A percentile compares a stretch with the other conserved stretches of the same genome.
Evolutionary conservation across 2,113 vertebrate genomes (phyloP).

Genomic region (Anhinga rufa): DNA sequence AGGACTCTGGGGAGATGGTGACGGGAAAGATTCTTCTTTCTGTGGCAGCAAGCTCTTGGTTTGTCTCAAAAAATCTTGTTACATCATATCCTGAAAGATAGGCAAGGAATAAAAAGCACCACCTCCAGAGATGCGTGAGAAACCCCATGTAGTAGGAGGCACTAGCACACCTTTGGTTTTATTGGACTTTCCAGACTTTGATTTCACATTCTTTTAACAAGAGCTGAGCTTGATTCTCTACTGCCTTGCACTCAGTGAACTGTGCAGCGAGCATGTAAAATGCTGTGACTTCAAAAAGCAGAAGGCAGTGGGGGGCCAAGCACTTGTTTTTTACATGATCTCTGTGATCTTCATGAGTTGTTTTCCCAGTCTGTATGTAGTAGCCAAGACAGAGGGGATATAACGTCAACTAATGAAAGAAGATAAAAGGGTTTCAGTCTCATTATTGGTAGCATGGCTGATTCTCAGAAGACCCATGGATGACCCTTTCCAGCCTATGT

Average conservation of each 20-base stretch:
- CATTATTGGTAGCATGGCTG: not conserved
- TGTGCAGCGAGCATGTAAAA: not conserved
- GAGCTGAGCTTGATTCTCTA: not conserved
- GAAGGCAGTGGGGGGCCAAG: not conserved
- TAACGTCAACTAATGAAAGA: not conserved
- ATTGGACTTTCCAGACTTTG: conserved; percentile 33
- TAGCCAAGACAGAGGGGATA: not conserved
- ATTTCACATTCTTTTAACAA: not conserved
- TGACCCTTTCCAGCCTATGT: not conserved
- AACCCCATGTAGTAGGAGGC: not conserved
- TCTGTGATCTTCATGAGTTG: not conserved
- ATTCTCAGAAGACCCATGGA: not conserved
- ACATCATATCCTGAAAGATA: not conserved
- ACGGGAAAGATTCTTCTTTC: not conserved
- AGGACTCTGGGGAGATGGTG: not conserved
- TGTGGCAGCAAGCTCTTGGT: not conserved
- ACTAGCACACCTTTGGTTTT: not conserved
- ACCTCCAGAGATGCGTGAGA: not conserved
- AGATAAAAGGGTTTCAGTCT: not conserved
- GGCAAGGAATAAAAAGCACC: not conserved
- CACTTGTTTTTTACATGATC: not conserved
- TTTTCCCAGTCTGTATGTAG: not conserved
- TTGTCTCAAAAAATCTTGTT: not conserved
- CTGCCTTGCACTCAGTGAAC: not conserved
- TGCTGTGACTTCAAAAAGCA: not conserved